A percentile compares a stretch with the other conserved stretches of the same genome.
These are phyloP conservation scores for Decapterus maruadsi DNA, from an alignment of 2,797 vertebrate genomes.

Conservation along the genomic window DNA sequence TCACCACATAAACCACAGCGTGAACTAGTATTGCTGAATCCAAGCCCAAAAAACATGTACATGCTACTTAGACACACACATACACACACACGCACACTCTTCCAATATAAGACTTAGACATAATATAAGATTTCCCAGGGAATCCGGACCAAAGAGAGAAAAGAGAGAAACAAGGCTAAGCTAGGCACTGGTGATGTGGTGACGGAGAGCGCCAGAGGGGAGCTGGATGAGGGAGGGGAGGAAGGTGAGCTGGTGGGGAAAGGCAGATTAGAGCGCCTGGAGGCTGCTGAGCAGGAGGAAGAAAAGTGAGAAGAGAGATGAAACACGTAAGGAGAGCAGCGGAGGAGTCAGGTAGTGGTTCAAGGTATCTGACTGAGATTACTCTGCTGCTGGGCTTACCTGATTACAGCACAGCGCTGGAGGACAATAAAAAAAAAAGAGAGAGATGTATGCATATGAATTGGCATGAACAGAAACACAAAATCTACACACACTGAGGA, in stretches of 20 bases:
- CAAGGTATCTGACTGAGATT: constrained; percentile 68
- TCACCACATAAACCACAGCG: constrained; percentile 21
- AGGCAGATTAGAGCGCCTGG: constrained; percentile 58
- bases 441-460: neutral
- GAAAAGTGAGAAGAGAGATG: constrained; percentile 51
- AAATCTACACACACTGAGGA: constrained; percentile 16
- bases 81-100: constrained; percentile 15
- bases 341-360: constrained; percentile 57
- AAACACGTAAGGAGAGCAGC: constrained; percentile 49
- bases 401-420: constrained; percentile 69
- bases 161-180: constrained; percentile 23
- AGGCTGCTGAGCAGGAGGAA: constrained; percentile 58
- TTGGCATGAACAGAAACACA: constrained; percentile 6
- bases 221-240: constrained; percentile 34
- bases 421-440: constrained; percentile 45
- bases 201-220: constrained; percentile 52
- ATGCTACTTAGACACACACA: constrained; percentile 3
- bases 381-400: constrained; percentile 59
- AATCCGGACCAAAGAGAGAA: constrained; percentile 18
- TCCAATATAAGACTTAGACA: neutral
- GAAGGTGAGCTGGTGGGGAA: constrained; percentile 52
- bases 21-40: constrained; percentile 37
- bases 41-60: constrained; percentile 30
- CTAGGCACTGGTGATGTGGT: constrained; percentile 30
- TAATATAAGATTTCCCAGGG: constrained; percentile 1